These are phyloP conservation scores for Prosapia bicincta DNA, from an alignment of 2,888 invertebrate species.

Conservation along the genomic window DNA sequence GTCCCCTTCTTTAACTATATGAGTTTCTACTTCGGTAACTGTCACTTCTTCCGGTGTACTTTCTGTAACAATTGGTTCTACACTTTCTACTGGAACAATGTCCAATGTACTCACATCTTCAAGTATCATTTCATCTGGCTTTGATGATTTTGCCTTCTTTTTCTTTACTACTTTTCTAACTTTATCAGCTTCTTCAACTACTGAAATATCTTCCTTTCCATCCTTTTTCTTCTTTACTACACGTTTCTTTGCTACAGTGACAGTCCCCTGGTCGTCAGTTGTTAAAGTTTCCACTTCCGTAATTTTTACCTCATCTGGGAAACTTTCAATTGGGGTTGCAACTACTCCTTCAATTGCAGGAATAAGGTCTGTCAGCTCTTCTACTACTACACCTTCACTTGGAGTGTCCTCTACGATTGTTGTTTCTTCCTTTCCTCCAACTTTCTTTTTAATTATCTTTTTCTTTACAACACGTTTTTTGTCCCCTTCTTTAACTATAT, in stretches of 20 bases:
- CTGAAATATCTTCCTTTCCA: slow-evolving; percentile 27
- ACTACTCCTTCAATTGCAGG: slow-evolving; percentile 42
- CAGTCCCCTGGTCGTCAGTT: slow-evolving; percentile 14
- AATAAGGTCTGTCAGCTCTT: slow-evolving; percentile 37
- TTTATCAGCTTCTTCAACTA: slow-evolving; percentile 31
- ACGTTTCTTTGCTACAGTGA: slow-evolving; percentile 31
- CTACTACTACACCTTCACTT: slow-evolving; percentile 40
- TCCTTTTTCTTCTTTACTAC: slow-evolving; percentile 35
- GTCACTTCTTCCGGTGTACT: slow-evolving; percentile 48
- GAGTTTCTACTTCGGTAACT: slow-evolving; percentile 33
- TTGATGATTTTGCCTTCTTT: slow-evolving; percentile 31
- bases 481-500: slow-evolving; percentile 20
- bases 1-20: slow-evolving; percentile 41
- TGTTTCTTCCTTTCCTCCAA: slow-evolving; percentile 36
- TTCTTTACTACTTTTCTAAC: slow-evolving; percentile 43
- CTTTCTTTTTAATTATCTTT: slow-evolving; percentile 38
- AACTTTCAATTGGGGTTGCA: slow-evolving; percentile 39
- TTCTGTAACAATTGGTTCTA: slow-evolving; percentile 44
- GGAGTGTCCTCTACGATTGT: slow-evolving; percentile 37
- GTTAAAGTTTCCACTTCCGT: slow-evolving; percentile 42
- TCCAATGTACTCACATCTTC: slow-evolving; percentile 25
- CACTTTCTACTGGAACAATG: not conserved
- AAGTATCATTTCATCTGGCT: slow-evolving; percentile 10
- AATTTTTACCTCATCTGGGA: slow-evolving; percentile 47
- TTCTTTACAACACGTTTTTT: slow-evolving; percentile 30